These are phyloP conservation scores for Brachionichthys hirsutus DNA, from an alignment of 2,113 vertebrate species.

Conservation along the genomic window DNA sequence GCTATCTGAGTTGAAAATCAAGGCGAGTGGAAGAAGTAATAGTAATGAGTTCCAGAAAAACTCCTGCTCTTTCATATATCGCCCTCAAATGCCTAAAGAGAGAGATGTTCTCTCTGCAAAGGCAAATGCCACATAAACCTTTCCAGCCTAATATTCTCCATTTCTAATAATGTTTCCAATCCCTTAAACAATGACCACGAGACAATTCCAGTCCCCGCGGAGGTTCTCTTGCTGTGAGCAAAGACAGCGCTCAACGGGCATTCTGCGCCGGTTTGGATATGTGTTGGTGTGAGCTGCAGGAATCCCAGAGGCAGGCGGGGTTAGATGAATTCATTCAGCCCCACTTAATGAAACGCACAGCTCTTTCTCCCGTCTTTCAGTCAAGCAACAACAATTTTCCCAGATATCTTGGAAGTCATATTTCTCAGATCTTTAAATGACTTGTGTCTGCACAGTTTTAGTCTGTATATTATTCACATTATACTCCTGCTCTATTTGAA, in stretches of 20 bases:
- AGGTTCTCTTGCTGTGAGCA: slow-evolving; percentile 46
- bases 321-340: slow-evolving; percentile 52
- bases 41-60: slow-evolving; percentile 3
- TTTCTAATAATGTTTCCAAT: slow-evolving; percentile 60
- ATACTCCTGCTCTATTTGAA: slow-evolving; percentile 13
- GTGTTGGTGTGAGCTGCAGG: slow-evolving; percentile 46
- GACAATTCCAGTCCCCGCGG: slow-evolving; percentile 51
- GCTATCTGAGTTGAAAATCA: not conserved
- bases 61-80: not conserved
- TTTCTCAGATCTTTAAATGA: not conserved
- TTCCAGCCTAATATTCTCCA: slow-evolving; percentile 40
- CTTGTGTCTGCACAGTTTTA: not conserved
- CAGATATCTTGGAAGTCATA: slow-evolving; percentile 9
- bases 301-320: slow-evolving; percentile 44
- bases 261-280: slow-evolving; percentile 41
- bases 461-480: not conserved
- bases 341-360: slow-evolving; percentile 46
- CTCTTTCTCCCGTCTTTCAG: slow-evolving; percentile 19
- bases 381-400: slow-evolving; percentile 14
- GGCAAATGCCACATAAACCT: slow-evolving; percentile 32
- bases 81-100: slow-evolving; percentile 29
- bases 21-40: not conserved
- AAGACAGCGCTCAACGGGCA: slow-evolving; percentile 29
- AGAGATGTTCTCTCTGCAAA: slow-evolving; percentile 29
- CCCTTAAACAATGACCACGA: slow-evolving; percentile 54